Evolutionary conservation across 2,797 vertebrate genomes (phyloP).

Genomic region (Anomalospiza imberbis): DNA sequence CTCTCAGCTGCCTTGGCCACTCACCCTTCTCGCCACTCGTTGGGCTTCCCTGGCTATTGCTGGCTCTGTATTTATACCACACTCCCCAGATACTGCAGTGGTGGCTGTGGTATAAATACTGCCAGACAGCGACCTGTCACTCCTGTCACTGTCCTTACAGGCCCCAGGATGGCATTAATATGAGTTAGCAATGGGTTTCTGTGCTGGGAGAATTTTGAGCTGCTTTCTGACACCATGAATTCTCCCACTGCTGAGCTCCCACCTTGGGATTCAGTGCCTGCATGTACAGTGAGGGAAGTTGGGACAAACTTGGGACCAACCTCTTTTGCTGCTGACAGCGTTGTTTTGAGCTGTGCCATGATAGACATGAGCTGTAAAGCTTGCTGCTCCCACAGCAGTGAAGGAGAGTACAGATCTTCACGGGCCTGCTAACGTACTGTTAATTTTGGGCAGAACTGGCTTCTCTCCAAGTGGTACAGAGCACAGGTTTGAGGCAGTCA

Average conservation of each 20-base stretch:
- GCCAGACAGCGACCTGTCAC: not conserved
- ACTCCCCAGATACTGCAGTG: not conserved
- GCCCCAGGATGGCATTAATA: not conserved
- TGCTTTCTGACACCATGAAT: not conserved
- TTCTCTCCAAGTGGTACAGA: not conserved
- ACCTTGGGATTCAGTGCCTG: not conserved
- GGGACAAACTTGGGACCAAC: not conserved
- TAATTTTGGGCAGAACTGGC: not conserved
- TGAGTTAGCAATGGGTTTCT: not conserved
- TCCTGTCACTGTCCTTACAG: not conserved
- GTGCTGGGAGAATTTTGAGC: not conserved
- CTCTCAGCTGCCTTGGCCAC: conserved; percentile 40
- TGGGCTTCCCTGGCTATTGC: conserved; percentile 20
- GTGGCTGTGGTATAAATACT: not conserved
- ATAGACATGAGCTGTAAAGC: not conserved
- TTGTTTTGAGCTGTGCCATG: not conserved
- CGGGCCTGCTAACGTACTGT: not conserved
- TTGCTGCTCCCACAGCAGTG: not conserved
- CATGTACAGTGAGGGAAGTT: not conserved
- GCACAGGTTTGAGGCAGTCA: not conserved
- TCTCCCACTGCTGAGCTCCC: not conserved
- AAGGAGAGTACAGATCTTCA: not conserved
- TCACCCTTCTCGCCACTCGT: not conserved
- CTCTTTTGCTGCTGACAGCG: not conserved
- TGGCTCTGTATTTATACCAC: not conserved